These are phyloP conservation scores for Eristalis arbustorum DNA, from an alignment of 2,888 invertebrate genomes.

Conservation along the genomic window DNA sequence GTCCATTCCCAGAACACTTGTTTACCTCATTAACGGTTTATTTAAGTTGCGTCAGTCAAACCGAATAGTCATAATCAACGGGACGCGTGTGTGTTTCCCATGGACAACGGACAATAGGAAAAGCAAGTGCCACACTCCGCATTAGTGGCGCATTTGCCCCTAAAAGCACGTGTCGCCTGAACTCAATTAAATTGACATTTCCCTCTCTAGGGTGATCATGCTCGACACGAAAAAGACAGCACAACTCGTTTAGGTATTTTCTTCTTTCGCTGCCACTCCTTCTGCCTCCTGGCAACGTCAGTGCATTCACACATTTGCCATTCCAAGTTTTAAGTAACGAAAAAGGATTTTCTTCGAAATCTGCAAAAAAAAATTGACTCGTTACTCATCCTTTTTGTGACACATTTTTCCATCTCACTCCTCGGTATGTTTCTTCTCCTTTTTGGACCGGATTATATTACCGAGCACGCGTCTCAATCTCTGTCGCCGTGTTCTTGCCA, in stretches of 20 bases:
- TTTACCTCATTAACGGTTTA: too few relatives aligned
- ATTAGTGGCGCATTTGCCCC: not conserved
- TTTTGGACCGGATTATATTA: not conserved
- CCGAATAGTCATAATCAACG: not conserved
- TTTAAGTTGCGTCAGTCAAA: too few relatives aligned
- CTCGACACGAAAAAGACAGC: too few relatives aligned
- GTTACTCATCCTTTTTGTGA: not conserved
- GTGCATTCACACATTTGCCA: not conserved
- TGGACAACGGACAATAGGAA: not conserved
- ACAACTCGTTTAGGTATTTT: not conserved
- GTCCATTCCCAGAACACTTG: too few relatives aligned
- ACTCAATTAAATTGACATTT: slow-evolving; percentile 27
- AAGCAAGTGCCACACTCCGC: not conserved
- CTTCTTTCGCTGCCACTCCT: not conserved
- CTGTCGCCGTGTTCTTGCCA: not conserved
- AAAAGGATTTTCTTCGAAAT: not conserved
- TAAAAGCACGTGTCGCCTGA: not conserved
- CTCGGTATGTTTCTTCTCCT: not conserved
- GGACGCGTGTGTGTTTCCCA: not conserved
- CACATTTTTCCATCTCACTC: not conserved
- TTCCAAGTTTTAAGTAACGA: not conserved
- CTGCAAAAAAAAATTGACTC: not conserved
- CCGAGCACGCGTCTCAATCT: not conserved
- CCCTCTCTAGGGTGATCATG: too few relatives aligned
- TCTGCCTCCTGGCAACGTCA: not conserved